Evolutionary conservation across 2,888 invertebrate genomes (phyloP).

Genomic region (Rugalucina vietnamica): DNA sequence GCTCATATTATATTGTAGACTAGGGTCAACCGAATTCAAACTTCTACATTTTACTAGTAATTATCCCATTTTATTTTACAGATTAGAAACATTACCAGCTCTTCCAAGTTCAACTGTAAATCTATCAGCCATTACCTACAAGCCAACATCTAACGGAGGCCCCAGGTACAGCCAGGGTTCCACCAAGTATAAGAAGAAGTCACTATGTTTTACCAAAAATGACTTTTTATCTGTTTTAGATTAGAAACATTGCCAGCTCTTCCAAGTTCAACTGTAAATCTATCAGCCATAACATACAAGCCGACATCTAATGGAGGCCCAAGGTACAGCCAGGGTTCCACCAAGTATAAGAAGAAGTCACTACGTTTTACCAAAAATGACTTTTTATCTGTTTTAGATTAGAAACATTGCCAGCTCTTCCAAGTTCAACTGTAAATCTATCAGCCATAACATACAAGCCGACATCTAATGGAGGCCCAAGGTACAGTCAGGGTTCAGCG

Average conservation of each 20-base stretch:
- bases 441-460: background rate
- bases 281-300: background rate
- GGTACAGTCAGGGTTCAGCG: background rate
- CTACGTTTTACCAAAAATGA: too few relatives aligned
- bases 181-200: conserved; percentile 72
- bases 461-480: background rate
- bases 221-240: background rate
- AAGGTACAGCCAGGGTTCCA: background rate
- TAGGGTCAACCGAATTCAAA: too few relatives aligned
- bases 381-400: background rate
- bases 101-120: background rate
- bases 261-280: background rate
- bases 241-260: background rate
- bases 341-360: too few relatives aligned
- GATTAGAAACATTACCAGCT: background rate
- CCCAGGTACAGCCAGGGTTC: background rate
- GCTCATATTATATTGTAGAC: too few relatives aligned
- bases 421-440: background rate
- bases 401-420: background rate
- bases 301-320: background rate
- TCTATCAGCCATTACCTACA: background rate
- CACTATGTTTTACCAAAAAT: too few relatives aligned
- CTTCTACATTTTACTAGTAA: too few relatives aligned
- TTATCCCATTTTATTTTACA: too few relatives aligned
- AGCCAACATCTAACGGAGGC: background rate